A percentile compares a stretch with the other conserved stretches of the same genome.
Conservation (phyloP, 2,888 invertebrate species). For the Adelognathus sp. region DNA sequence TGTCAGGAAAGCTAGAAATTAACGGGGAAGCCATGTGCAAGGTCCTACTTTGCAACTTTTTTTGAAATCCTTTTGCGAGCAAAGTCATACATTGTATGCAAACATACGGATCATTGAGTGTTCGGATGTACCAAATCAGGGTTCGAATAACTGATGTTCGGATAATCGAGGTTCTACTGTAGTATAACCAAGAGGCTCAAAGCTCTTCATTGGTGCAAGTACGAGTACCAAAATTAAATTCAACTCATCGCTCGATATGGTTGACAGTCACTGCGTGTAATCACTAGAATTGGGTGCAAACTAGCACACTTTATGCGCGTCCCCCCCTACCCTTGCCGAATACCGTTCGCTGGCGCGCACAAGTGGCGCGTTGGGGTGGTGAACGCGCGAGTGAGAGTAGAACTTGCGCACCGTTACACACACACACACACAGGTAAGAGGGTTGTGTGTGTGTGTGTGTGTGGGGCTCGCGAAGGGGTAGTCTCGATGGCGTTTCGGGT, state of each 20-base stretch:
- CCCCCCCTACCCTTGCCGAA: too few relatives aligned
- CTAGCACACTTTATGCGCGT: constrained; percentile 62
- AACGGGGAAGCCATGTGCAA: too few relatives aligned
- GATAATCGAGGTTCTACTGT: too few relatives aligned
- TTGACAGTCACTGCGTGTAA: constrained; percentile 59
- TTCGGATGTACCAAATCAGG: too few relatives aligned
- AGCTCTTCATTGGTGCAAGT: not conserved
- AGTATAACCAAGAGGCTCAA: not conserved
- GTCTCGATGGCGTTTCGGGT: constrained; percentile 53
- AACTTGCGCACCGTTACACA: constrained; percentile 7
- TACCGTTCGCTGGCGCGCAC: constrained; percentile 39
- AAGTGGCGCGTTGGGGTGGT: constrained; percentile 29
- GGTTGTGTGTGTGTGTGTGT: not conserved
- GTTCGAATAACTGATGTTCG: too few relatives aligned
- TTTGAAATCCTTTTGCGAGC: too few relatives aligned
- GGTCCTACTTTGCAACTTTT: too few relatives aligned
- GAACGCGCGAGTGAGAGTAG: constrained; percentile 13
- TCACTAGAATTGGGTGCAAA: constrained; percentile 61
- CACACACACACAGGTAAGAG: not conserved
- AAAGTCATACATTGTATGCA: too few relatives aligned
- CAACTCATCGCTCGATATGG: constrained; percentile 14
- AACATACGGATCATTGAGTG: too few relatives aligned
- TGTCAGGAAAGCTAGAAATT: too few relatives aligned
- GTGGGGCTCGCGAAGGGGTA: constrained; percentile 1
- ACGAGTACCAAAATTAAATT: constrained; percentile 35